Percentiles rank a stretch among this genome's conserved stretches.
Conservation (phyloP, 2,797 vertebrate genomes). For the Lagorchestes hirsutus region DNA sequence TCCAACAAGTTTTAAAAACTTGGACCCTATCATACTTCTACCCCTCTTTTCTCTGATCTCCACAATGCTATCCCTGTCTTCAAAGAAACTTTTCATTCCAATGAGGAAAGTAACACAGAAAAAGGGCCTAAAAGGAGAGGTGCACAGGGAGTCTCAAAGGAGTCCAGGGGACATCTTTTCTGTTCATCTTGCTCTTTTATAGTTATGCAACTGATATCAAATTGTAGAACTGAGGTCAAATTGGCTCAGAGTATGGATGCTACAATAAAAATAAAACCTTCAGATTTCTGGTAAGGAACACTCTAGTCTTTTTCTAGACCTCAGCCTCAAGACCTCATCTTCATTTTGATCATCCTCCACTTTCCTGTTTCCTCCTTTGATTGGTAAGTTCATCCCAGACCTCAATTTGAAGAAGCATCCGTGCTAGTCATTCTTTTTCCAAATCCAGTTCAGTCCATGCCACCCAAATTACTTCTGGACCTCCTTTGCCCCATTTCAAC, state of each 20-base stretch:
- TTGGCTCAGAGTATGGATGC: not conserved
- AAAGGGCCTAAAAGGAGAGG: not conserved
- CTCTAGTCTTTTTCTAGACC: not conserved
- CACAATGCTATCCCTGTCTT: not conserved
- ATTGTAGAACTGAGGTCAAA: slow-evolving; percentile 20
- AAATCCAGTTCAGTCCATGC: not conserved
- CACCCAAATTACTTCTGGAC: not conserved
- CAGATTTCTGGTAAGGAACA: not conserved
- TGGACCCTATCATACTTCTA: not conserved
- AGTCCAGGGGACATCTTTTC: not conserved
- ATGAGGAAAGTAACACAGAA: not conserved
- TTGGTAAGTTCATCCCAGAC: not conserved
- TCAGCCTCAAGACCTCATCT: not conserved
- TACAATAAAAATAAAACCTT: not conserved
- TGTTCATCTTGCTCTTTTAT: slow-evolving; percentile 15
- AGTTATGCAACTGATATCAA: not conserved
- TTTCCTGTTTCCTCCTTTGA: not conserved
- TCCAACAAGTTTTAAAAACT: not conserved
- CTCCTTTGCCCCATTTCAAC: not conserved
- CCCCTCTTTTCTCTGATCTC: not conserved
- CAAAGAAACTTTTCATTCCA: not conserved
- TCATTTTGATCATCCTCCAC: not conserved
- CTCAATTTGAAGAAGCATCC: not conserved
- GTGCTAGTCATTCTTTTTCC: not conserved
- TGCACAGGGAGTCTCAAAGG: too few species aligned